Evolutionary conservation across 64 coral and sea anemone species (phyloP), one percentile per base, ranked within the genome.

Genomic region (Cladopsammia gracilis): DNA sequence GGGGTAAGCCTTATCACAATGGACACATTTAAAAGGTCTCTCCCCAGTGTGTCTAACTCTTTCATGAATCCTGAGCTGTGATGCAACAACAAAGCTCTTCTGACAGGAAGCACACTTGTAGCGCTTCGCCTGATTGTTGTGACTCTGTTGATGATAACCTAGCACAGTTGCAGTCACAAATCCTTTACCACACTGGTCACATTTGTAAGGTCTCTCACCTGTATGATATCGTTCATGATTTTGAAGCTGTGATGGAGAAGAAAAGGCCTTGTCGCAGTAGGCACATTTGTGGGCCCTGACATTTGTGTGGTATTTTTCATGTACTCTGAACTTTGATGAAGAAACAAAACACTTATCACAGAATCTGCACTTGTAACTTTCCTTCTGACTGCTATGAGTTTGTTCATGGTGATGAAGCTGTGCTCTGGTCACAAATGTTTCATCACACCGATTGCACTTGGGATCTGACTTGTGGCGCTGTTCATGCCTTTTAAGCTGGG

Each of bases 161-260:
- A 90, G 62, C 14, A 77, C 42, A 10, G 56, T 56, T 46, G 25
- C 75, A 48, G 52, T 19, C 12, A 74, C n/a, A 67, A 90, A 90
- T 22, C n/a, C 58, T 59, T 51, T 78, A 9, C 20, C 56, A 68
- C 88, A 90, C 34, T 24, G 49, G 19, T 78, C 58, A 53, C 88
- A 90, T 69, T 77, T 60, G 61, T 79, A 90, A 12, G 88, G 88
- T 78, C 77, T 77, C 3, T 78, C 71, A 13, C 88, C 88, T 15
- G 73, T 90, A 65, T 90, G 88, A 44, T 45, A 65, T 16, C 88
- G 58, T 22, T 16, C n/a, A 79, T 90, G 88, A n/a, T 22, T 65
- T 22, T 79, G 45, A 20, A 90, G 58, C 25, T 75, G 76, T 20
- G 56, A 65, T 23, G 73, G 73, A 7, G 52, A 19, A 11, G 16